Evolutionary conservation across 2,797 vertebrate species (phyloP).

Genomic region (Sebastolobus altivelis): DNA sequence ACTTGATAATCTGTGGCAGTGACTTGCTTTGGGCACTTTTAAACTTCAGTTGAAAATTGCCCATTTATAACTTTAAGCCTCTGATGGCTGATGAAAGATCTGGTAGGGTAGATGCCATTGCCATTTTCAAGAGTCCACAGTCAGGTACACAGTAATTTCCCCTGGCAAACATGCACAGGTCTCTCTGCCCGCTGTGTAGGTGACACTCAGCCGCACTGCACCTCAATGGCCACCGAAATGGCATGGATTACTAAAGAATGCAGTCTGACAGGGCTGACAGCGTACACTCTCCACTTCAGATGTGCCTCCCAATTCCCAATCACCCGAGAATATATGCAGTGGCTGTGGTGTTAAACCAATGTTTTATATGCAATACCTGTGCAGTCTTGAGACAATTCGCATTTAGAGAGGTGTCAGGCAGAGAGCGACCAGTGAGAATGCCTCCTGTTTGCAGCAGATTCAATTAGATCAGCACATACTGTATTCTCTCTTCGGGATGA

Average conservation of each 20-base stretch:
- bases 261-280: constrained; percentile 61
- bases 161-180: constrained; percentile 44
- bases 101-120: constrained; percentile 13
- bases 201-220: constrained; percentile 34
- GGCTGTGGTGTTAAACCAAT: constrained; percentile 52
- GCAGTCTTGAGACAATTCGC: constrained; percentile 51
- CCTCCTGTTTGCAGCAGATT: constrained; percentile 62
- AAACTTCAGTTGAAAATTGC: constrained; percentile 10
- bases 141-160: constrained; percentile 58
- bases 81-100: constrained; percentile 41
- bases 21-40: background rate
- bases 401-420: constrained; percentile 64
- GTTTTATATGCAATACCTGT: constrained; percentile 71
- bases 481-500: constrained; percentile 49
- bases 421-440: constrained; percentile 37
- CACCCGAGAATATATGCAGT: constrained; percentile 49
- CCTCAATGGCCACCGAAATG: constrained; percentile 36
- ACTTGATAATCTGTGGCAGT: background rate
- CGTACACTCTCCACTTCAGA: constrained; percentile 49
- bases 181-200: constrained; percentile 20
- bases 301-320: constrained; percentile 55
- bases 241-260: constrained; percentile 59
- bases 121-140: constrained; percentile 16
- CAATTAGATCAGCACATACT: constrained; percentile 63
- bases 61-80: constrained; percentile 15